Percentiles rank a stretch among this genome's conserved stretches.
These are phyloP conservation scores for Rhinogobius similis DNA, from an alignment of 2,113 vertebrate genomes.

Conservation along the genomic window DNA sequence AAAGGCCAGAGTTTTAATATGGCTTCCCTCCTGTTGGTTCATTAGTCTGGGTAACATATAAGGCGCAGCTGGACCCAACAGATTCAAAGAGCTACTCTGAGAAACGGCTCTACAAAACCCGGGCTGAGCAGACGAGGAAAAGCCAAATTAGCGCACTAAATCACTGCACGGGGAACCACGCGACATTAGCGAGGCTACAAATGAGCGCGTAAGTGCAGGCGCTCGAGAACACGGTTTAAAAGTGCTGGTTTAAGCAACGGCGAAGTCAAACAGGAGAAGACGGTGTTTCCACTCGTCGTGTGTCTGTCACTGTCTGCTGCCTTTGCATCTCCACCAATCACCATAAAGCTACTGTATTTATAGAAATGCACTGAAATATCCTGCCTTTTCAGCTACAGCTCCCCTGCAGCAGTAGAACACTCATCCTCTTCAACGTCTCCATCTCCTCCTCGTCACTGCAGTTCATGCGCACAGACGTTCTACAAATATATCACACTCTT, in stretches of 20 bases:
- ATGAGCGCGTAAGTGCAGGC: neutral
- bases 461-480: no score
- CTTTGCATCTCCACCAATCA: no score
- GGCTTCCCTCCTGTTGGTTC: neutral
- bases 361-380: no score
- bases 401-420: no score
- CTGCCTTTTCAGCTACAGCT: no score
- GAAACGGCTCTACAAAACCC: conserved; percentile 24
- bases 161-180: conserved; percentile 1
- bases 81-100: conserved; percentile 19
- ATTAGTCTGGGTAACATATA: conserved; percentile 28
- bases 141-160: conserved; percentile 4
- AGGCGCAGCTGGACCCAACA: conserved; percentile 30
- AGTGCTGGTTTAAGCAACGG: neutral
- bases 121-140: conserved; percentile 14
- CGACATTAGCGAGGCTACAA: conserved; percentile 12
- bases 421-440: no score
- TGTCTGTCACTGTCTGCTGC: no score
- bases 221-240: neutral
- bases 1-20: conserved; percentile 5
- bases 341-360: no score
- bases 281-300: no score
- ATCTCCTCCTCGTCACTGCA: no score
- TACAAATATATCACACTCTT: no score
- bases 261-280: neutral